Percentiles rank a stretch among this genome's conserved stretches.
These are phyloP conservation scores for Lordiphosa stackelbergi DNA, from an alignment of 1,140 invertebrate species.

Conservation along the genomic window DNA sequence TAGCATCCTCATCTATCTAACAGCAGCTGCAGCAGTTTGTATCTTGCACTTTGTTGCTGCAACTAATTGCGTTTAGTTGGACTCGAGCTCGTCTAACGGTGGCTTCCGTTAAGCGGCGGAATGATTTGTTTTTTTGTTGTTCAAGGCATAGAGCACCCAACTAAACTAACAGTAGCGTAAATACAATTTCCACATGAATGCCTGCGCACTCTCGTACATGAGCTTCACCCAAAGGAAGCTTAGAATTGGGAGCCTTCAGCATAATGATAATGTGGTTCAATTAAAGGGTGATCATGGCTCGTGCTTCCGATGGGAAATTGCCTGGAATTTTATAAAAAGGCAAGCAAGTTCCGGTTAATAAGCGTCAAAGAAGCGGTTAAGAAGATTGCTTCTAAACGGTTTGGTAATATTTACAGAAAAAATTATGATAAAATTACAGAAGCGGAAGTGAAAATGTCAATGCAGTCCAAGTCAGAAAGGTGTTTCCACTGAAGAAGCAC, in stretches of 20 bases:
- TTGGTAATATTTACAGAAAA: constrained; percentile 25
- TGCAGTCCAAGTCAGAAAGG: not conserved
- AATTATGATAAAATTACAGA: constrained; percentile 42
- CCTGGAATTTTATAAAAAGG: constrained; percentile 28
- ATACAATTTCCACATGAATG: constrained; percentile 47
- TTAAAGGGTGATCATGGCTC: constrained; percentile 25
- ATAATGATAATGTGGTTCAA: constrained; percentile 34
- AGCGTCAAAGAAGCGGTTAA: constrained; percentile 33
- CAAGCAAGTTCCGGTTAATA: constrained; percentile 55
- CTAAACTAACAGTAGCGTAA: constrained; percentile 51
- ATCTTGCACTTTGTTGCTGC: constrained; percentile 68
- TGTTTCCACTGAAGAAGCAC: no score
- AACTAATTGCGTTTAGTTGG: constrained; percentile 70
- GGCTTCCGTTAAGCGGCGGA: constrained; percentile 48
- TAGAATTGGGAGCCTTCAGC: constrained; percentile 25
- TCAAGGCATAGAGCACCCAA: constrained; percentile 57
- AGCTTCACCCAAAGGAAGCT: constrained; percentile 14
- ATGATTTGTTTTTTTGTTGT: constrained; percentile 16
- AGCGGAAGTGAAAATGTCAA: constrained; percentile 36
- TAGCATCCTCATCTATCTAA: constrained; percentile 37
- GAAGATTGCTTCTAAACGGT: constrained; percentile 52
- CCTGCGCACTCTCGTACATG: not conserved
- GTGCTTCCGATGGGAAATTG: constrained; percentile 37
- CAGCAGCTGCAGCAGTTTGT: constrained; percentile 56
- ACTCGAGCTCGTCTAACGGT: constrained; percentile 52